Evolutionary conservation across 2,888 invertebrate species (phyloP), one percentile per base, ranked within the genome.

Genomic region (Callimorpha dominula): DNA sequence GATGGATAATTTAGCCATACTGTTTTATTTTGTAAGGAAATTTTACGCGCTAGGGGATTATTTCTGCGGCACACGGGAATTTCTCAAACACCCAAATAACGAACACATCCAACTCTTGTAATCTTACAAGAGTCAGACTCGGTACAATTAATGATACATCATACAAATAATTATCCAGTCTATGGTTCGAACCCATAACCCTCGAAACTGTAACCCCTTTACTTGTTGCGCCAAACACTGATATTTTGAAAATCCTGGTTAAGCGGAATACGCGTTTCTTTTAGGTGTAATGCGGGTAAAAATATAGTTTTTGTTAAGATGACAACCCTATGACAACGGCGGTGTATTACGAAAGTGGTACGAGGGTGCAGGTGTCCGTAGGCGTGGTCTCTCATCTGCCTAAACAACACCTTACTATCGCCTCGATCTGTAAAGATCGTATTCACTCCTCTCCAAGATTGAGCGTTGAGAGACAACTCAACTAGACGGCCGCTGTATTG

Each of bases 361-460:
- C 62, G 72, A 79, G 69, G 89, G 86, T 81, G 77, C 78, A 75
- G 80, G 80, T 86, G 87, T 77, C 81, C 80, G 83, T 79, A 75
- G 87, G 87, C 86, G 87, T 82, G 75, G 78, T 75, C 75, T 83
- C 77, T 81, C 88, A 87, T 89, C 89, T 85, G 82, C 88, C 88
- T 87, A 83, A 85, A 88, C 83, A 89, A 86, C 88, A 87, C 76
- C 80, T 83, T 72, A 73, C 75, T 75, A 78, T 82, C 73, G 72
- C 68, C 57, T 66, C 72, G 70, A 80, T 79, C 78, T 75, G n/a
- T 62, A 50, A 43, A 62, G 78, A 81, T 80, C 80, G 77, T 83
- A 76, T 73, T 79, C 83, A 82, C 78, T 75, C 67, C 74, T 71
- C 54, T 70, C 74, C 77, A 78, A 79, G 81, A 82, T 81, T 75